phyloP scores from a whole-genome alignment of 23 tunicate genomes.

The Oikopleura vanhoeffeni region DNA sequence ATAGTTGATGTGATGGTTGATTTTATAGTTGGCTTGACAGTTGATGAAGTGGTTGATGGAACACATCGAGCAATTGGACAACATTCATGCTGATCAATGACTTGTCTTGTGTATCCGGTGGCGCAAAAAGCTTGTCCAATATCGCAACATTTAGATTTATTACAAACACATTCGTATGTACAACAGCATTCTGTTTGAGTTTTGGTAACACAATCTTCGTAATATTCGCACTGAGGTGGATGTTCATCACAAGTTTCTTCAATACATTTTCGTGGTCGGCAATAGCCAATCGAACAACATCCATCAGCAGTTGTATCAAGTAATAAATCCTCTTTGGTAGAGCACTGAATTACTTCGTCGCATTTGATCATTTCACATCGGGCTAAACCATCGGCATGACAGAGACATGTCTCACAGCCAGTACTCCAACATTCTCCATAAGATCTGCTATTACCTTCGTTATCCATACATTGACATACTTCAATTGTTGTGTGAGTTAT shows the following conservation, averaged over 20 bases:
- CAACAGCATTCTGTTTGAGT: background rate
- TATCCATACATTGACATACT: conserved; percentile 3
- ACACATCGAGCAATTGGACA: background rate
- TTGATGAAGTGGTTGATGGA: background rate
- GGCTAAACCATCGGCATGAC: conserved; percentile 18
- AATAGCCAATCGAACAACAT: conserved; percentile 8
- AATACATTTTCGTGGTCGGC: conserved; percentile 33
- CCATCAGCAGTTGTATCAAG: conserved; percentile 29
- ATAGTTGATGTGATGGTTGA: background rate
- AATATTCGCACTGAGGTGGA: conserved; percentile 33
- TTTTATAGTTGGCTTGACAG: background rate
- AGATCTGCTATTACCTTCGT: conserved; percentile 29
- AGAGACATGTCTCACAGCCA: conserved; percentile 38
- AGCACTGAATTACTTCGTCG: too few relatives aligned
- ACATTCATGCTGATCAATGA: background rate
- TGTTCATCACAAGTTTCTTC: conserved; percentile 16
- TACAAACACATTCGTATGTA: background rate
- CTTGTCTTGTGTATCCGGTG: conserved; percentile 19
- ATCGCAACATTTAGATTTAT: conserved; percentile 25
- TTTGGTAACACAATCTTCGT: conserved; percentile 15
- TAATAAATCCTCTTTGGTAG: conserved; percentile 25
- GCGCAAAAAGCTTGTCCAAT: conserved; percentile 38
- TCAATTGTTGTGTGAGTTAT: background rate
- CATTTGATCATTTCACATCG: background rate
- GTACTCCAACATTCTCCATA: conserved; percentile 72